These are phyloP conservation scores for Halichoerus grypus DNA, from an alignment of 2,113 vertebrate genomes.

Conservation along the genomic window DNA sequence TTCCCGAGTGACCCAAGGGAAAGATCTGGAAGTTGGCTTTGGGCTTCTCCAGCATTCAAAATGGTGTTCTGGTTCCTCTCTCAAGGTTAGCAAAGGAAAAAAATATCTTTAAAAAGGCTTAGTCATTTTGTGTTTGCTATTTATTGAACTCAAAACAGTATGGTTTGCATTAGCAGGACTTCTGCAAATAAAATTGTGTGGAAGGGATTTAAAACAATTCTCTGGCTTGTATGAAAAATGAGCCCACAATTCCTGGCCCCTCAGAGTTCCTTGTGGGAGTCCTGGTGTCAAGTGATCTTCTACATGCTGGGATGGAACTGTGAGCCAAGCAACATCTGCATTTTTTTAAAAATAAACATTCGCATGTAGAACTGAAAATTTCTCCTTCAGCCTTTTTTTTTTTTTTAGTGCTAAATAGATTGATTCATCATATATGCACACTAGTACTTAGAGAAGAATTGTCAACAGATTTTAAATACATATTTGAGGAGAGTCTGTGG, in stretches of 20 bases:
- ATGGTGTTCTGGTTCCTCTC: neutral
- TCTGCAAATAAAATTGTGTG: conserved; percentile 54
- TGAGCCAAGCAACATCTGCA: conserved; percentile 67
- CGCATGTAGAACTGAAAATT: conserved; percentile 65
- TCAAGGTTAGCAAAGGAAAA: conserved; percentile 40
- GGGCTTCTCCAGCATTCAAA: neutral
- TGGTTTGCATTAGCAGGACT: conserved; percentile 68
- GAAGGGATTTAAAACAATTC: conserved; percentile 67
- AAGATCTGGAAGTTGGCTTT: conserved; percentile 40
- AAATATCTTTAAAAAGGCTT: conserved; percentile 50
- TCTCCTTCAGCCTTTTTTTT: conserved; percentile 53
- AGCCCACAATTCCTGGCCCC: conserved; percentile 64
- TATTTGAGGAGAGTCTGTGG: neutral
- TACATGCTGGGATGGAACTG: conserved; percentile 53
- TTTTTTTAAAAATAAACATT: conserved; percentile 53
- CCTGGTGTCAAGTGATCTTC: conserved; percentile 68
- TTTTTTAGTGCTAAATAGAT: conserved; percentile 38
- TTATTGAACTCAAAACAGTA: conserved; percentile 36
- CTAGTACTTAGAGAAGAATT: neutral
- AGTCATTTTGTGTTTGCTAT: conserved; percentile 52
- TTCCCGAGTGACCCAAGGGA: neutral
- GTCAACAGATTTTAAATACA: conserved; percentile 8
- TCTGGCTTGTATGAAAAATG: conserved; percentile 60
- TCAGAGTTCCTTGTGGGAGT: conserved; percentile 54
- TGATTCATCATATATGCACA: neutral